phyloP scores from a whole-genome alignment of 1,140 invertebrate genomes.

The Megathymus violae region DNA sequence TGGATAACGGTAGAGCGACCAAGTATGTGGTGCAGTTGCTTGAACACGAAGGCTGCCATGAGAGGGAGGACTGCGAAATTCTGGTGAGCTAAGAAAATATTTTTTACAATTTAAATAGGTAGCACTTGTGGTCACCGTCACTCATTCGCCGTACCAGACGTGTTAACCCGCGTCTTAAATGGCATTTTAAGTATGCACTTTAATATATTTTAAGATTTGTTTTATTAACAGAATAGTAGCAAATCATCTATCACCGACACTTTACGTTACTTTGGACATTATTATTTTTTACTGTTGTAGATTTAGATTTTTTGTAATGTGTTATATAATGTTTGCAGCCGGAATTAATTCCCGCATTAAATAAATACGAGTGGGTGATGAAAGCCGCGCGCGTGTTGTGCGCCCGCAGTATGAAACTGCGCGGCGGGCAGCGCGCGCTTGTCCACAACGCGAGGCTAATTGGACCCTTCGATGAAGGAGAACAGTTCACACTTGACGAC shows the following conservation, averaged over 20 bases:
- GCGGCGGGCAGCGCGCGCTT: slow-evolving; percentile 86
- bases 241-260: too few relatives aligned
- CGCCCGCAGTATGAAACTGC: slow-evolving; percentile 84
- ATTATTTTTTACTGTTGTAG: too few relatives aligned
- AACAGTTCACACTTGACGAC: slow-evolving; percentile 95
- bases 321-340: slow-evolving; percentile 59
- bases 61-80: slow-evolving; percentile 77
- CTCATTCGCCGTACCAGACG: too few relatives aligned
- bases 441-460: slow-evolving; percentile 96
- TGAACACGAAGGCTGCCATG: slow-evolving; percentile 84
- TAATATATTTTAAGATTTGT: too few relatives aligned
- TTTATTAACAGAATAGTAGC: too few relatives aligned
- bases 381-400: slow-evolving; percentile 86
- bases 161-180: too few relatives aligned
- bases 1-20: slow-evolving; percentile 86
- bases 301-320: too few relatives aligned
- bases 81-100: slow-evolving; percentile 54
- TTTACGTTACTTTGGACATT: too few relatives aligned
- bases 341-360: slow-evolving; percentile 71
- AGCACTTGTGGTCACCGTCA: too few relatives aligned
- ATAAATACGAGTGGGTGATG: slow-evolving; percentile 83
- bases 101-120: too few relatives aligned
- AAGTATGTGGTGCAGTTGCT: slow-evolving; percentile 88
- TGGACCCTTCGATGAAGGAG: slow-evolving; percentile 91
- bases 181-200: too few relatives aligned